Base-by-base conservation (phyloP, 2,113 vertebrate genomes). In the Hypocryptadius cinnamomeus region DNA sequence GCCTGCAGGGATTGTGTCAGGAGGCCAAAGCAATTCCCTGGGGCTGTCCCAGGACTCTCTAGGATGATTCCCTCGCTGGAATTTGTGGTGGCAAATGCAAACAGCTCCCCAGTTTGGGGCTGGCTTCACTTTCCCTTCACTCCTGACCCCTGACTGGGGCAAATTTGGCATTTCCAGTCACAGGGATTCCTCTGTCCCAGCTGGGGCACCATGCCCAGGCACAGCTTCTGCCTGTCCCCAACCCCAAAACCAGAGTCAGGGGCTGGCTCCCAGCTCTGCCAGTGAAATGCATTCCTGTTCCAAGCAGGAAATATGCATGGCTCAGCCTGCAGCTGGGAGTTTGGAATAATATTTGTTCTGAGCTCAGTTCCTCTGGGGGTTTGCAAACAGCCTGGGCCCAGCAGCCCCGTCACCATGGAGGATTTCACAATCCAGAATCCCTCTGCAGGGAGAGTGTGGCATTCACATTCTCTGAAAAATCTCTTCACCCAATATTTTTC, bases 341-440 rank as follows among this genome's bases (percentile, higher is more conserved):
- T 83, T 88, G 69, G 81, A 78, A 90, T 87, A 87, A 85, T 78
- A 45, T 59, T 91, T 91, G 68, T 53, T 80, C 91, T 80, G 71
- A 92, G 64, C 60, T 87, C 81, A 21, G 63, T 8, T 85, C 72
- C 87, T 68, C 44, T 8, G 66, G 82, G 95, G 85, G 22, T 60
- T 80, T 60, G 85, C 85, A 64, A 69, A 78, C 44, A 85, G 56
- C 35, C 33, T 5, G 2, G 25, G 57, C 44, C 70, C 91, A 70
- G 89, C 66, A 63, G 24, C 71, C 31, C 39, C 13, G 9, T 23
- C 79, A 9, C 5, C 18, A 2, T 0, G 11, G 11, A 17, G 56
- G 64, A 24, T 79, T 87, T 47, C 87, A 37, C 76, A n/a, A 2
- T 1, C 17, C 69, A 51, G 60, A 15, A 47, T 60, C 18, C 14